phyloP scores from a whole-genome alignment of 2,888 invertebrate species.

The Gryllus longicercus region DNA sequence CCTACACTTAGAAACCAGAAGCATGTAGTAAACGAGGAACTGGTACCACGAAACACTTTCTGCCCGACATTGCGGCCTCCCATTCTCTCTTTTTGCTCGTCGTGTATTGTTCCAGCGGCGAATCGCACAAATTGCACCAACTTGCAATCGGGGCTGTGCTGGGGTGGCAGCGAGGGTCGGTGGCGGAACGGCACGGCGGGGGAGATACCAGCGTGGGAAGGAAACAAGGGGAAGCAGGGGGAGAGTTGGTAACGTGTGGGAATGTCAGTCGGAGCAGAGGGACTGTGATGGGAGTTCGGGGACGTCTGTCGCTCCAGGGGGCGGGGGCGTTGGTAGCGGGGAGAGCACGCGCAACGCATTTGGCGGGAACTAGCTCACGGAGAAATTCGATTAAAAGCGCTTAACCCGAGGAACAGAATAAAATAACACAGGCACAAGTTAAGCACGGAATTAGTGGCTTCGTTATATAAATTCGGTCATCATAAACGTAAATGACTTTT shows the following conservation, averaged over 20 bases:
- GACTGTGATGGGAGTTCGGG: no score
- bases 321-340: no score
- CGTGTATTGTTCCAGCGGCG: background rate
- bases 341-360: no score
- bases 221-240: no score
- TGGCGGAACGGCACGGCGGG: no score
- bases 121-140: conserved; percentile 17
- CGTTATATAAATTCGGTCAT: background rate
- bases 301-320: no score
- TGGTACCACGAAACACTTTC: background rate
- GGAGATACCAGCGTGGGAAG: no score
- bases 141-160: background rate
- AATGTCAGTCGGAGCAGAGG: no score
- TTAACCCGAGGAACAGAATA: background rate
- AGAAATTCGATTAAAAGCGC: no score
- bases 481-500: background rate
- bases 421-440: background rate
- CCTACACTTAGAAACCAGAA: background rate
- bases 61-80: background rate
- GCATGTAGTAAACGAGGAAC: background rate
- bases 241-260: no score
- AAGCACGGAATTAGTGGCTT: background rate
- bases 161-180: no score
- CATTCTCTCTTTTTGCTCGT: background rate
- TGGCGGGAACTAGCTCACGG: no score